A percentile compares a stretch with the other conserved stretches of the same genome.
Conservation (phyloP, 2,888 invertebrate species). For the Cephus pulcher region DNA sequence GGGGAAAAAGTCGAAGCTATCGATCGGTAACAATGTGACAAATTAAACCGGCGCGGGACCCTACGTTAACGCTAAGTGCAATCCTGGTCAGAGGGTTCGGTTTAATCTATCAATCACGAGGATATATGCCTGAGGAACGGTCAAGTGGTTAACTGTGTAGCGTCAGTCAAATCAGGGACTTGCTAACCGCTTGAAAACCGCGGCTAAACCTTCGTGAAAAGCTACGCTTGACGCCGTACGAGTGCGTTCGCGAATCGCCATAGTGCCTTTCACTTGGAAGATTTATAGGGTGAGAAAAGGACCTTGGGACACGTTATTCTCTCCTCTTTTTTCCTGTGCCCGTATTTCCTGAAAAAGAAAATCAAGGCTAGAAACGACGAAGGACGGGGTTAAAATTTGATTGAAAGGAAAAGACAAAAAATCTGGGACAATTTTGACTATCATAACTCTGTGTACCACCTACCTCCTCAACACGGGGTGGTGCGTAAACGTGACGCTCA, state of each 20-base stretch:
- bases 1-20: neutral
- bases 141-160: constrained; percentile 66
- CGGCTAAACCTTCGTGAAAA: constrained; percentile 63
- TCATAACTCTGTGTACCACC: neutral
- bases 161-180: constrained; percentile 60
- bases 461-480: neutral
- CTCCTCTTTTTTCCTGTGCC: neutral
- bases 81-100: constrained; percentile 38
- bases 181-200: constrained; percentile 60
- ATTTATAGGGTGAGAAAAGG: constrained; percentile 46
- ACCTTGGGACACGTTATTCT: neutral
- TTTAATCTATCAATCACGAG: constrained; percentile 62
- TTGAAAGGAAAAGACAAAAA: neutral
- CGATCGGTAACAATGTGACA: constrained; percentile 17
- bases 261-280: constrained; percentile 47
- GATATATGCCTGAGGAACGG: constrained; percentile 46
- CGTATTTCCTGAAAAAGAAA: neutral
- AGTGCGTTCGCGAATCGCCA: constrained; percentile 40
- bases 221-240: constrained; percentile 46
- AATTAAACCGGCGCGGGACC: constrained; percentile 20
- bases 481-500: neutral
- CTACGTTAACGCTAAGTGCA: neutral
- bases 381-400: neutral
- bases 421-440: neutral
- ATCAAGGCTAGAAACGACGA: neutral